phyloP scores from a whole-genome alignment of 2,797 vertebrate genomes.

The Sylvia borin region DNA sequence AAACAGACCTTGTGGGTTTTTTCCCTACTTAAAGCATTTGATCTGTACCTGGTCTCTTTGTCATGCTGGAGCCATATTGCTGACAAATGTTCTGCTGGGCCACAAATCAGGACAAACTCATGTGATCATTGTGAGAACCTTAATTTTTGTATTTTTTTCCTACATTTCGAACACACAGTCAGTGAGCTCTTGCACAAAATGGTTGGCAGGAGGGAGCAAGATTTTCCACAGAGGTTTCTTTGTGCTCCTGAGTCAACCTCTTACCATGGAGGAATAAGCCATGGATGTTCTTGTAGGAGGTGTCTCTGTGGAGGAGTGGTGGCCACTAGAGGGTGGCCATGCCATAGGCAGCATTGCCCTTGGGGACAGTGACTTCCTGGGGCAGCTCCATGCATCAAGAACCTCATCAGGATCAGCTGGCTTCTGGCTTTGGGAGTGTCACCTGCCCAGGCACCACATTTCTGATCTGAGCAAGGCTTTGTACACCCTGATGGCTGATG shows the following conservation, averaged over 20 bases:
- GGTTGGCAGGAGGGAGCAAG: background rate
- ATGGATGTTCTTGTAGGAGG: accelerated
- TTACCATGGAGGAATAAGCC: background rate
- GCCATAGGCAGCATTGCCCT: background rate
- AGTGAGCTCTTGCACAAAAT: background rate
- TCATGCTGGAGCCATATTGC: background rate
- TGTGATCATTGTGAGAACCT: background rate
- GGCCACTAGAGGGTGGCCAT: constrained; percentile 53
- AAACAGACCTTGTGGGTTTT: background rate
- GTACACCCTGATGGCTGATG: background rate
- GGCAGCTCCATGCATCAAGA: background rate
- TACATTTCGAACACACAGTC: background rate
- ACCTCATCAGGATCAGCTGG: background rate
- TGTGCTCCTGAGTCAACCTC: background rate
- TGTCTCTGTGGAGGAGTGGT: background rate
- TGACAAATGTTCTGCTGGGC: background rate
- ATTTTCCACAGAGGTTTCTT: background rate
- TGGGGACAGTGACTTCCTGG: background rate
- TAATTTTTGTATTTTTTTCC: background rate
- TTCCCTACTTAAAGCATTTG: background rate
- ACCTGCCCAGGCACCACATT: background rate
- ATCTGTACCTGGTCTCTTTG: background rate
- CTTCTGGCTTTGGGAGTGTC: background rate
- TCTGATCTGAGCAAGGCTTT: background rate
- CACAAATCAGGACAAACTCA: background rate